These are phyloP conservation scores for Lasioglossum baleicum DNA, from an alignment of 1,140 invertebrate genomes.

Conservation along the genomic window DNA sequence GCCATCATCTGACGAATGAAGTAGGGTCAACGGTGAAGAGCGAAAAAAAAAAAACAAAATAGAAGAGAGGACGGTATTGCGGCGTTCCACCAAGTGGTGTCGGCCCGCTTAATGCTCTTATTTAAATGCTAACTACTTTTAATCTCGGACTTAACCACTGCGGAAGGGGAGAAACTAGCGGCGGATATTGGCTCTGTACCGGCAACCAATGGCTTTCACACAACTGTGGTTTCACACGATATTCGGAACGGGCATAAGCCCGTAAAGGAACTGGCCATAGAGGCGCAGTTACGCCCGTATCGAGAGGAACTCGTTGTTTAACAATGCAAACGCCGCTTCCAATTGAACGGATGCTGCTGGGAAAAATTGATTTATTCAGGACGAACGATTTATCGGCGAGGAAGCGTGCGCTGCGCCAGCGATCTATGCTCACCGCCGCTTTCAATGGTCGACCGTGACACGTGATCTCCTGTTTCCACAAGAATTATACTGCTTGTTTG, in stretches of 20 bases:
- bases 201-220: conserved; percentile 47
- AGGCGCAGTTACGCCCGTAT: conserved; percentile 11
- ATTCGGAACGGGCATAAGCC: conserved; percentile 28
- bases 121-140: conserved; percentile 66
- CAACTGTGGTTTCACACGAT: conserved; percentile 34
- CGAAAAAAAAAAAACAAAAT: neutral
- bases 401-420: neutral
- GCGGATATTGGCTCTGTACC: conserved; percentile 50
- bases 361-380: conserved; percentile 49
- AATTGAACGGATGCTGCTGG: conserved; percentile 25
- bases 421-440: too few species aligned
- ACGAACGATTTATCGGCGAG: conserved; percentile 20
- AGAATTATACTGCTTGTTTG: neutral
- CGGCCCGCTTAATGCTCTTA: conserved; percentile 58
- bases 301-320: conserved; percentile 25
- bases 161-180: conserved; percentile 25
- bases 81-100: neutral
- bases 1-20: too few species aligned
- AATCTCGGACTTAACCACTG: conserved; percentile 41
- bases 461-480: neutral
- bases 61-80: too few species aligned
- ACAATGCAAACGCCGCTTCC: conserved; percentile 43
- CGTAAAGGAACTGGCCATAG: conserved; percentile 23
- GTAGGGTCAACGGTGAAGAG: too few species aligned
- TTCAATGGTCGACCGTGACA: too few species aligned